A percentile compares a stretch with the other conserved stretches of the same genome.
These are phyloP conservation scores for Mesopsocus fuscifrons DNA, from an alignment of 2,888 invertebrate species.

Conservation along the genomic window DNA sequence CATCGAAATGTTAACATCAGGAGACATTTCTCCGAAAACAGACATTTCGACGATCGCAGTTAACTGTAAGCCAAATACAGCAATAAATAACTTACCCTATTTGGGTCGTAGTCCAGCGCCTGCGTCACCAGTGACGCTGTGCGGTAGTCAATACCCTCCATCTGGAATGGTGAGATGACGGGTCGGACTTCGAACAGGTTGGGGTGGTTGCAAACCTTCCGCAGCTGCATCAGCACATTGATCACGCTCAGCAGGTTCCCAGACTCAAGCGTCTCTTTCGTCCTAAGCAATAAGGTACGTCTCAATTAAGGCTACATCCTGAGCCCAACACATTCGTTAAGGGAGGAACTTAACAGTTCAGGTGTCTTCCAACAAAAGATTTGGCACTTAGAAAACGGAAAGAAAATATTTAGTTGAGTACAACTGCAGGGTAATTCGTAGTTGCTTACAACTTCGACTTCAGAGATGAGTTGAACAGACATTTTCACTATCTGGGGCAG, in stretches of 20 bases:
- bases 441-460: no score
- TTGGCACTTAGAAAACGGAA: constrained; percentile 8
- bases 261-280: constrained; percentile 76
- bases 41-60: no score
- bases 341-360: no score
- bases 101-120: constrained; percentile 50
- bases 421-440: no score
- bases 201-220: constrained; percentile 97
- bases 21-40: neutral
- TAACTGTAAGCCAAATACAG: neutral
- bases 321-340: no score
- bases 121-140: constrained; percentile 54
- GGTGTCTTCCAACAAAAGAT: no score
- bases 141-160: constrained; percentile 49
- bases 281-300: constrained; percentile 34
- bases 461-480: no score
- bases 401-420: constrained; percentile 10
- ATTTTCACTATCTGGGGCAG: no score
- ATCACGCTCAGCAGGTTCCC: constrained; percentile 92
- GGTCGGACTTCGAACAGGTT: constrained; percentile 95
- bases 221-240: constrained; percentile 89
- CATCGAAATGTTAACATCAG: neutral
- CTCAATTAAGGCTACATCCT: no score
- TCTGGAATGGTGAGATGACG: constrained; percentile 82
- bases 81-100: constrained; percentile 33